phyloP scores from a whole-genome alignment of 2,888 invertebrate species.

The Dryobotodes eremita region DNA sequence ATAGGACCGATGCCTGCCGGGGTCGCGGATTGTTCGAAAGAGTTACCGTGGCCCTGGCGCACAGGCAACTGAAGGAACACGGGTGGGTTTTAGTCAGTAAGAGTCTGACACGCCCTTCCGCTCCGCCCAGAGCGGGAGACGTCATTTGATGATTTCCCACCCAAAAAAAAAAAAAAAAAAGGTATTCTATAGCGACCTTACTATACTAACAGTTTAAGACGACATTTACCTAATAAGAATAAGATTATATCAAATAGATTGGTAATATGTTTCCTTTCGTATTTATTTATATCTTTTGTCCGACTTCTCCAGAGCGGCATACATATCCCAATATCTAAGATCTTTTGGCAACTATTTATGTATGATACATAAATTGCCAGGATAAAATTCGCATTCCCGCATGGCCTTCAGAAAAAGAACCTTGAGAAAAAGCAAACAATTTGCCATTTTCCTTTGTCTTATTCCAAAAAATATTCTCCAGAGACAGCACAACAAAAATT shows the following conservation, averaged over 20 bases:
- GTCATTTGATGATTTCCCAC: no score
- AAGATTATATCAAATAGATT: not conserved
- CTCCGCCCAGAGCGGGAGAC: no score
- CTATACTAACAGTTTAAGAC: not conserved
- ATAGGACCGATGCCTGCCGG: no score
- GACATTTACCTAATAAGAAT: not conserved
- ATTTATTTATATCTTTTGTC: not conserved
- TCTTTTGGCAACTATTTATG: slow-evolving; percentile 46
- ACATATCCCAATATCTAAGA: slow-evolving; percentile 24
- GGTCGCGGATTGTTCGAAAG: no score
- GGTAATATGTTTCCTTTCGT: not conserved
- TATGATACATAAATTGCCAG: slow-evolving; percentile 26
- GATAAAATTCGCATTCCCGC: slow-evolving; percentile 6
- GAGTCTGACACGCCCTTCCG: no score
- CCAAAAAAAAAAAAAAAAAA: no score
- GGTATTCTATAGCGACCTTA: not conserved
- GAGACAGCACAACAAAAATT: slow-evolving; percentile 12
- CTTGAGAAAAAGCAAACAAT: slow-evolving; percentile 20
- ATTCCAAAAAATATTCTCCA: slow-evolving; percentile 18
- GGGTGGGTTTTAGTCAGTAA: no score
- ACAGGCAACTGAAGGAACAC: no score
- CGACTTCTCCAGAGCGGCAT: not conserved
- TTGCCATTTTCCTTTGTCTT: slow-evolving; percentile 32
- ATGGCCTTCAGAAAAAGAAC: slow-evolving; percentile 18
- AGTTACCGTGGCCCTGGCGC: no score